phyloP scores from a whole-genome alignment of 2,888 invertebrate genomes.

The Cerceris rybyensis region DNA sequence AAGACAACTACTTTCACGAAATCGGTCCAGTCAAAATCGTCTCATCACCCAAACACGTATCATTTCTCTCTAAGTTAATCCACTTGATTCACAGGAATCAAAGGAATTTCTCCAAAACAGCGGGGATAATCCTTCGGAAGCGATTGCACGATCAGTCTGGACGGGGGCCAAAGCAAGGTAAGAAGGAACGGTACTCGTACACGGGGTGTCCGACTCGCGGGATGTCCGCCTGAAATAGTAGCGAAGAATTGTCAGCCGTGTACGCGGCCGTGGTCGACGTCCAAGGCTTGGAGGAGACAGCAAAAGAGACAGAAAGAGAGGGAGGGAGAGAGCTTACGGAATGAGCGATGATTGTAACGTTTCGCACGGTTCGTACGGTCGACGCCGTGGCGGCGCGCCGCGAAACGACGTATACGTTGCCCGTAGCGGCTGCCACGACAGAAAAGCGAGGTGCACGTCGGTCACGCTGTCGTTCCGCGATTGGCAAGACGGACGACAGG shows the following conservation, averaged over 20 bases:
- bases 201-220: slow-evolving; percentile 26
- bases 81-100: too few relatives aligned
- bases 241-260: slow-evolving; percentile 63
- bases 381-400: slow-evolving; percentile 9
- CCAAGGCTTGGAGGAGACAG: slow-evolving; percentile 25
- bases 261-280: slow-evolving; percentile 26
- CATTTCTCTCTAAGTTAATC: too few relatives aligned
- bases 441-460: slow-evolving; percentile 59
- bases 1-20: too few relatives aligned
- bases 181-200: slow-evolving; percentile 12
- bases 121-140: slow-evolving; percentile 33
- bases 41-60: too few relatives aligned
- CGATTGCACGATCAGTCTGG: slow-evolving; percentile 56
- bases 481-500: slow-evolving; percentile 66
- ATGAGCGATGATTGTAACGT: slow-evolving; percentile 70
- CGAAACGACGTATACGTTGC: slow-evolving; percentile 33
- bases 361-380: slow-evolving; percentile 57
- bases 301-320: slow-evolving; percentile 1
- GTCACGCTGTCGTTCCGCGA: slow-evolving; percentile 65
- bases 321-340: slow-evolving; percentile 27
- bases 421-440: slow-evolving; percentile 26
- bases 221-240: slow-evolving; percentile 68
- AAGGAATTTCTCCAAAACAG: too few relatives aligned
- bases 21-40: too few relatives aligned
- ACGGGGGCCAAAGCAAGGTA: slow-evolving; percentile 51